Evolutionary conservation across 64 coral and sea anemone genomes (phyloP), one percentile per base, ranked within the genome.

Genomic region (Dendrophyllia cribrosa): DNA sequence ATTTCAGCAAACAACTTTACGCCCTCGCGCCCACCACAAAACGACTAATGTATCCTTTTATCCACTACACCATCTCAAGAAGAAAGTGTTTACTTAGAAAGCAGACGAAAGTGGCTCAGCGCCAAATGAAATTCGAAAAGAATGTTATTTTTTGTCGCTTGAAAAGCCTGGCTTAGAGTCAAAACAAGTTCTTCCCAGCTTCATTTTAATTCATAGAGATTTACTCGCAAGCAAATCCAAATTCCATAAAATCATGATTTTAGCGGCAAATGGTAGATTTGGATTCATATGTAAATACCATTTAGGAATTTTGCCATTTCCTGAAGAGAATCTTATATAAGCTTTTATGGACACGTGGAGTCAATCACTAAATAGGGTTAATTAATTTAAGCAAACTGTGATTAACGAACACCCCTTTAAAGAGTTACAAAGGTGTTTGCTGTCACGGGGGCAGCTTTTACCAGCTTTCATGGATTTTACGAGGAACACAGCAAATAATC

Each of bases 1-100:
- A 84, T 51, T 21, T 68, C 60, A 67, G 62, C 80, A 67, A 84
- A 67, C 61, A 84, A 64, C 66, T 68, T 84, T 84, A 84, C 62
- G 80, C 80, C 80, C 44, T 84, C 62, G 62, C 80, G 20, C 80
- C 80, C 62, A 84, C 60, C 80, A 84, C 60, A 84, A 82, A 84
- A 84, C 80, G 80, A 50, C 80, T 84, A 84, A 84, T 84, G 80
- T 84, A 84, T 84, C 80, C 21, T 56, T 84, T 84, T 84, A 84
- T 84, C 80, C 80, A n/a, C 20, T 50, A 17, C 62, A 68, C 43
- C 59, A 84, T 84, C 61, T 84, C 43, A 19, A 84, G 34, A 84
- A 82, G 58, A 84, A 68, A 84, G 80, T 84, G 80, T 84, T 84
- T 84, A 84, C 80, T 84, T 67, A 84, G 62, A 68, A 67, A 84